Evolutionary conservation across 2,797 vertebrate species (phyloP).

Genomic region (Lerista edwardsae): DNA sequence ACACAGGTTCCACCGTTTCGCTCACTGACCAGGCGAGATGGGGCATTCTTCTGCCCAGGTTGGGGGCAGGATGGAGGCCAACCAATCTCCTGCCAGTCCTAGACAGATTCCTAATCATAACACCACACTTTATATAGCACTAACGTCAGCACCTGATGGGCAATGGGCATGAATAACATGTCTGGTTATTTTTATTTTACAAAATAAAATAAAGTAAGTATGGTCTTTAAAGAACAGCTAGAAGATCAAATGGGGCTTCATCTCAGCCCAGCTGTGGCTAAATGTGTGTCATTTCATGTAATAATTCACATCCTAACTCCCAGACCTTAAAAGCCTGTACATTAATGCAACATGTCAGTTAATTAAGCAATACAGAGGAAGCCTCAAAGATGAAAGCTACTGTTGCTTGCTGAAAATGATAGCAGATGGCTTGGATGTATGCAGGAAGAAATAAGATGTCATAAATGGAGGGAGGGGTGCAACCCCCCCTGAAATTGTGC

Average conservation of each 20-base stretch:
- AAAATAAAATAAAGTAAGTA: not conserved
- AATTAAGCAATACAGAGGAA: slow-evolving; percentile 54
- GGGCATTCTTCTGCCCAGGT: no score
- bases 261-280: slow-evolving; percentile 23
- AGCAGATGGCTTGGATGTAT: slow-evolving; percentile 54
- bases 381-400: slow-evolving; percentile 57
- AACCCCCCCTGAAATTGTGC: slow-evolving; percentile 56
- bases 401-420: slow-evolving; percentile 53
- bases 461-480: slow-evolving; percentile 37
- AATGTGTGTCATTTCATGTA: slow-evolving; percentile 30
- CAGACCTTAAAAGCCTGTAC: slow-evolving; percentile 39
- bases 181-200: not conserved
- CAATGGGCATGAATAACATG: not conserved
- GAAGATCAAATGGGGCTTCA: not conserved
- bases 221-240: slow-evolving; percentile 31
- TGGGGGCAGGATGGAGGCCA: not conserved
- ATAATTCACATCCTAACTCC: slow-evolving; percentile 35
- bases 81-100: not conserved
- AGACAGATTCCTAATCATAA: not conserved
- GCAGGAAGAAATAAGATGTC: slow-evolving; percentile 59
- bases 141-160: not conserved
- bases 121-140: not conserved
- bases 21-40: no score
- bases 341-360: slow-evolving; percentile 37
- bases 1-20: no score